These are phyloP conservation scores for Pelecanoides urinatrix DNA, from an alignment of 2,113 vertebrate genomes.

Conservation along the genomic window DNA sequence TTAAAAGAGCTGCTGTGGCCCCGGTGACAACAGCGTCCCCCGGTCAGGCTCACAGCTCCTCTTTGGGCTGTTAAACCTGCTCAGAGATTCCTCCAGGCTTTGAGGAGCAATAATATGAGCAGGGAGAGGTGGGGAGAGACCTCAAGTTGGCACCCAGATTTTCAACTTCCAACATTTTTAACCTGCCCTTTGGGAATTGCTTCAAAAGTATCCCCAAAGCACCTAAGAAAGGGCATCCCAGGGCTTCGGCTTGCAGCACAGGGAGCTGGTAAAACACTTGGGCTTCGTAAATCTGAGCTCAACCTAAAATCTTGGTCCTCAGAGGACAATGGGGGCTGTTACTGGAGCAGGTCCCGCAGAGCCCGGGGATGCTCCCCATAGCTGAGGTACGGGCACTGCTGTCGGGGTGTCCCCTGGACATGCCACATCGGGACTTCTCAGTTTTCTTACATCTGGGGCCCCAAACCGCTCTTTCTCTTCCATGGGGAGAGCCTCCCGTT, in stretches of 20 bases:
- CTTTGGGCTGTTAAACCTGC: not conserved
- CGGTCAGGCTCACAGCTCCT: not conserved
- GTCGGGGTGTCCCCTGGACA: accelerated
- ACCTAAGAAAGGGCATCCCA: not conserved
- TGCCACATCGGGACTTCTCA: accelerated
- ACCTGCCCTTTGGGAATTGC: not conserved
- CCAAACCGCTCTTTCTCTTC: not conserved
- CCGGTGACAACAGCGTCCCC: accelerated
- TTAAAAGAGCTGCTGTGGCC: not conserved
- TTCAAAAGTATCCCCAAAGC: not conserved
- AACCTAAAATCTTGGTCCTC: not conserved
- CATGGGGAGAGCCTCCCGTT: not conserved
- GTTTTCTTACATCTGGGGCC: accelerated
- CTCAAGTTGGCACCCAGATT: not conserved
- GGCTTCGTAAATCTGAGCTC: not conserved
- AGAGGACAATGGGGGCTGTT: not conserved
- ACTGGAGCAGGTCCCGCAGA: not conserved
- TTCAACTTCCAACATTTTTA: not conserved
- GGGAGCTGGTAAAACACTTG: accelerated
- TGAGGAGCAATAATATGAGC: not conserved
- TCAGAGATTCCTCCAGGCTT: not conserved
- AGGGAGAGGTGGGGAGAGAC: not conserved
- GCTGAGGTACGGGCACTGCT: accelerated
- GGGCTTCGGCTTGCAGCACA: too few species aligned
- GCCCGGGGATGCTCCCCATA: not conserved